Evolutionary conservation across 2,797 vertebrate genomes (phyloP).

Genomic region (Sebastes vulpes): DNA sequence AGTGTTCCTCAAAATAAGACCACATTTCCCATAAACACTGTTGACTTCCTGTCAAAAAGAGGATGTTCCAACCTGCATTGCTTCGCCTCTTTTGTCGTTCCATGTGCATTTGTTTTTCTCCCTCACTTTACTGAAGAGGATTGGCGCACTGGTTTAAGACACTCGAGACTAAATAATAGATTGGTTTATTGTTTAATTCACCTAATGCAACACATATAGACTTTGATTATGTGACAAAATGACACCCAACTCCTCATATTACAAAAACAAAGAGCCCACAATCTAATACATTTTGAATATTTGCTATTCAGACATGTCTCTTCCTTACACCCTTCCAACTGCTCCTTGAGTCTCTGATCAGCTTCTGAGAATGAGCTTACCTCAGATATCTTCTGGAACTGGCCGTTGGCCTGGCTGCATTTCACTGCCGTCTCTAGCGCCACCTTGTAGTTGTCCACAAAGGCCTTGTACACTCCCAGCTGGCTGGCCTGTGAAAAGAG

Average conservation of each 20-base stretch:
- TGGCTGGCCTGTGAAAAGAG: slow-evolving; percentile 90
- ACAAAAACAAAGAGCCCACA: neutral
- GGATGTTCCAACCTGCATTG: slow-evolving; percentile 11
- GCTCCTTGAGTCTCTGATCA: neutral
- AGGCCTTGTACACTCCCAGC: slow-evolving; percentile 97
- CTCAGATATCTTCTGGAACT: slow-evolving; percentile 98
- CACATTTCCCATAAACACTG: slow-evolving; percentile 19
- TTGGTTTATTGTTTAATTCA: neutral
- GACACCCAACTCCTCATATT: neutral
- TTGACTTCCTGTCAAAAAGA: slow-evolving; percentile 38
- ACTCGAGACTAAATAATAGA: neutral
- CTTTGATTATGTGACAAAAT: neutral
- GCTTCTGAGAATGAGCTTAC: slow-evolving; percentile 74
- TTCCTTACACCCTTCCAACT: neutral
- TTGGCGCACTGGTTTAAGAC: neutral
- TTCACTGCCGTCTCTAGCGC: slow-evolving; percentile 95
- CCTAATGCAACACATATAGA: neutral
- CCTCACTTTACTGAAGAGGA: neutral
- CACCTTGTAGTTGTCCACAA: slow-evolving; percentile 98
- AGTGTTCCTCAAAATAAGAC: slow-evolving; percentile 38
- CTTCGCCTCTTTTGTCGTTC: neutral
- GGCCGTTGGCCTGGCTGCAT: slow-evolving; percentile 94
- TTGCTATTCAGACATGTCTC: neutral
- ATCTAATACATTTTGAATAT: neutral
- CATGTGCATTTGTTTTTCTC: neutral